phyloP scores from a whole-genome alignment of 2,797 vertebrate genomes.

The Brachymystax lenok region DNA sequence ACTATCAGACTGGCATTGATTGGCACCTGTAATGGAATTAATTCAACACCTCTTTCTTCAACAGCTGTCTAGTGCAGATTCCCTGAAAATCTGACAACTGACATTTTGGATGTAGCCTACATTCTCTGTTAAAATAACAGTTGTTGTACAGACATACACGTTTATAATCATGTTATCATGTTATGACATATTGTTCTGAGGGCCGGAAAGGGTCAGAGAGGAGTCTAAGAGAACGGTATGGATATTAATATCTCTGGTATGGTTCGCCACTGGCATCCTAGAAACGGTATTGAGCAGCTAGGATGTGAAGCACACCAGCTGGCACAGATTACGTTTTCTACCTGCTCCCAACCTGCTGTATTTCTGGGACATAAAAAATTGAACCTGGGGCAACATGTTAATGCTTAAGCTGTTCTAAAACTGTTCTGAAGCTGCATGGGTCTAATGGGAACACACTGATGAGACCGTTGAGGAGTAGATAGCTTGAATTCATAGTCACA shows the following conservation, averaged over 20 bases:
- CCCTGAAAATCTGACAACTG: constrained; percentile 13
- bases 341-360: constrained; percentile 1
- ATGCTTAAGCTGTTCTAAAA: background rate
- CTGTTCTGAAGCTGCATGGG: background rate
- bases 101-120: background rate
- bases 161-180: background rate
- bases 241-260: constrained; percentile 66
- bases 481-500: background rate
- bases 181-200: constrained; percentile 20
- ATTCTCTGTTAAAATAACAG: background rate
- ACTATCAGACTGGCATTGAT: constrained; percentile 1
- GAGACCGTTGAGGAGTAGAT: background rate
- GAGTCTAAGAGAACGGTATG: constrained; percentile 45
- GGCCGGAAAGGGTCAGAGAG: constrained; percentile 30
- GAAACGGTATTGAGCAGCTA: constrained; percentile 57
- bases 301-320: background rate
- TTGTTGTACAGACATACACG: background rate
- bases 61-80: background rate
- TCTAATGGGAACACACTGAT: background rate
- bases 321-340: background rate
- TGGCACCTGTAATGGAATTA: background rate
- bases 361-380: background rate
- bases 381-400: background rate
- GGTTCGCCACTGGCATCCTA: constrained; percentile 62
- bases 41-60: background rate